These are phyloP conservation scores for Scaptomyza cyrtandrae DNA, from an alignment of 2,888 invertebrate genomes.

Conservation along the genomic window DNA sequence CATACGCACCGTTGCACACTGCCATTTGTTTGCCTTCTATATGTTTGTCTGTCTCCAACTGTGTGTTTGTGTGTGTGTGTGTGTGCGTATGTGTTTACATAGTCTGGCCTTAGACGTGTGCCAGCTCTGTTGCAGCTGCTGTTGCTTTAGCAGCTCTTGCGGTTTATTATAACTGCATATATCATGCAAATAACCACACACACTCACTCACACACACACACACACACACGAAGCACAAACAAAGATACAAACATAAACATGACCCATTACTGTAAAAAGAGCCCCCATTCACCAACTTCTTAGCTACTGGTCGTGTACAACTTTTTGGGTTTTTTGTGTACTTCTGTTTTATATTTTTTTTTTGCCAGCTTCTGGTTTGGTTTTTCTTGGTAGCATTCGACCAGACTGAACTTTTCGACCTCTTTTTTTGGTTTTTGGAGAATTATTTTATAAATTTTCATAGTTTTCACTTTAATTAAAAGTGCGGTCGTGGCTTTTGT, in stretches of 20 bases:
- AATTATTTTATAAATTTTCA: constrained; percentile 74
- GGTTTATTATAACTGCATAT: constrained; percentile 79
- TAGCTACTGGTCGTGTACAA: constrained; percentile 43
- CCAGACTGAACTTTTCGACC: neutral
- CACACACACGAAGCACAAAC: neutral
- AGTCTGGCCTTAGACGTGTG: constrained; percentile 23
- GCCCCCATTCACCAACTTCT: constrained; percentile 9
- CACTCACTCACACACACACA: constrained; percentile 6
- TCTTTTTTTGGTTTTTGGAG: constrained; percentile 35
- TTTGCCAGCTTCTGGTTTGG: constrained; percentile 27
- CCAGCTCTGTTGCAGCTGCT: constrained; percentile 37
- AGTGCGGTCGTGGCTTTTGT: constrained; percentile 73
- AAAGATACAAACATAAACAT: constrained; percentile 20
- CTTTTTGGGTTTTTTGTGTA: constrained; percentile 49
- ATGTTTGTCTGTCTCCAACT: constrained; percentile 3
- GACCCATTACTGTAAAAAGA: constrained; percentile 8
- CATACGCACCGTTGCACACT: constrained; percentile 71
- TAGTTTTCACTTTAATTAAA: constrained; percentile 79
- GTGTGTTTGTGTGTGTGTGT: constrained; percentile 10
- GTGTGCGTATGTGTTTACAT: constrained; percentile 12
- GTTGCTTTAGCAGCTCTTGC: constrained; percentile 68
- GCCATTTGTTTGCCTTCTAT: constrained; percentile 60
- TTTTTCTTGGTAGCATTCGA: constrained; percentile 22
- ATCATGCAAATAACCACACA: constrained; percentile 67
- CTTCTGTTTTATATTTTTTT: constrained; percentile 26